phyloP scores from a whole-genome alignment of 2,797 vertebrate genomes.

The Pangasius mekongensis region DNA sequence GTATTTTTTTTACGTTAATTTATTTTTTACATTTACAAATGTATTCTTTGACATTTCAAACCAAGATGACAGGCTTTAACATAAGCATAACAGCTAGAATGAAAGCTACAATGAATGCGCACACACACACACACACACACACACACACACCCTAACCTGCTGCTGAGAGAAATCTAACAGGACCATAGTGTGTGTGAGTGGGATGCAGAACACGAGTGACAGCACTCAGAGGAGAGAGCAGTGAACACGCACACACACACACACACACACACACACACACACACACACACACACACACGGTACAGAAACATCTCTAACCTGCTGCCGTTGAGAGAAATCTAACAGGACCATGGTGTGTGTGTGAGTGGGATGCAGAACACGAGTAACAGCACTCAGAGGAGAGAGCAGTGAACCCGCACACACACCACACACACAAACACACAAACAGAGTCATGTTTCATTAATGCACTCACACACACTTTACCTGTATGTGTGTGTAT shows the following conservation, averaged over 20 bases:
- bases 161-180: constrained; percentile 66
- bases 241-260: background rate
- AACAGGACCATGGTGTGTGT: constrained; percentile 63
- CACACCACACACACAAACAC: background rate
- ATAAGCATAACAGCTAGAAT: background rate
- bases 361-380: background rate
- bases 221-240: no score
- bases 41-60: background rate
- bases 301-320: constrained; percentile 73
- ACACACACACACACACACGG: background rate
- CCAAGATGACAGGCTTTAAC: background rate
- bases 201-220: background rate
- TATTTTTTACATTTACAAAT: background rate
- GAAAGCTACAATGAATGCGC: no score
- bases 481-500: background rate
- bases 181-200: constrained; percentile 55
- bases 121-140: background rate
- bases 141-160: constrained; percentile 63
- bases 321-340: constrained; percentile 68
- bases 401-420: background rate
- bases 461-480: background rate
- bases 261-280: background rate
- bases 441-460: background rate
- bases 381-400: background rate
- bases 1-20: background rate